These are phyloP conservation scores for Caenorhabditis sulstoni DNA, from an alignment of 2,888 invertebrate genomes.

Conservation along the genomic window DNA sequence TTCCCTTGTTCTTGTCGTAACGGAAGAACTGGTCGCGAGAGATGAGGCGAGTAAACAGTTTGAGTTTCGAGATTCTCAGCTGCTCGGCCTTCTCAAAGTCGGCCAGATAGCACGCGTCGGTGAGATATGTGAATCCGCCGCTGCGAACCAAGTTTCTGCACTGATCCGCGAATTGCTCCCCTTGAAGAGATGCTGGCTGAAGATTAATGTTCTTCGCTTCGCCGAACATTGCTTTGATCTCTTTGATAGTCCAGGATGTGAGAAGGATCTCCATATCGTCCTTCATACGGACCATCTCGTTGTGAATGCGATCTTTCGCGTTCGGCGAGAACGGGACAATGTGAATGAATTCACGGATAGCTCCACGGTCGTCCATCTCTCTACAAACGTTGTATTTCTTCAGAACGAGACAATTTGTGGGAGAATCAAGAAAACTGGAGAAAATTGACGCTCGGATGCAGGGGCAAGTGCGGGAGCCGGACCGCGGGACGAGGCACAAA, in stretches of 20 bases:
- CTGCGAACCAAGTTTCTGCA: slow-evolving; percentile 11
- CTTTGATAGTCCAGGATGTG: background rate
- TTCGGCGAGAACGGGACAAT: too few relatives aligned
- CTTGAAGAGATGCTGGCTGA: background rate
- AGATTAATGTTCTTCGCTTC: too few relatives aligned
- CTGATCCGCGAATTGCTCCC: slow-evolving; percentile 4
- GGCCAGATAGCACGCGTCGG: slow-evolving; percentile 8
- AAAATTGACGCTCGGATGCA: too few relatives aligned
- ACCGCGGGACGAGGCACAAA: too few relatives aligned
- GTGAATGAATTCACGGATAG: too few relatives aligned
- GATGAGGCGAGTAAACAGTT: slow-evolving; percentile 20
- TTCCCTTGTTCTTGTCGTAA: background rate
- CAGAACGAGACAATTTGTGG: too few relatives aligned
- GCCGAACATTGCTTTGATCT: slow-evolving; percentile 12
- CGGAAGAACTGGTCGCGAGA: slow-evolving; percentile 28
- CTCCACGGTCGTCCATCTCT: too few relatives aligned
- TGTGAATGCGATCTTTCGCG: slow-evolving; percentile 13
- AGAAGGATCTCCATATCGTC: slow-evolving; percentile 25
- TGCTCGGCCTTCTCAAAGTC: slow-evolving; percentile 25
- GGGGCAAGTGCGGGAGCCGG: too few relatives aligned
- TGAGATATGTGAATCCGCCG: slow-evolving; percentile 27
- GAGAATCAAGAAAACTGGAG: too few relatives aligned
- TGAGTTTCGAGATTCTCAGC: slow-evolving; percentile 23
- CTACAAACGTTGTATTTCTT: too few relatives aligned
- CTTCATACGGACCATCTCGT: slow-evolving; percentile 31